Percentiles rank a stretch among this genome's conserved stretches.
phyloP scores from a whole-genome alignment of 2,797 vertebrate genomes.

The Clarias platycephalus region DNA sequence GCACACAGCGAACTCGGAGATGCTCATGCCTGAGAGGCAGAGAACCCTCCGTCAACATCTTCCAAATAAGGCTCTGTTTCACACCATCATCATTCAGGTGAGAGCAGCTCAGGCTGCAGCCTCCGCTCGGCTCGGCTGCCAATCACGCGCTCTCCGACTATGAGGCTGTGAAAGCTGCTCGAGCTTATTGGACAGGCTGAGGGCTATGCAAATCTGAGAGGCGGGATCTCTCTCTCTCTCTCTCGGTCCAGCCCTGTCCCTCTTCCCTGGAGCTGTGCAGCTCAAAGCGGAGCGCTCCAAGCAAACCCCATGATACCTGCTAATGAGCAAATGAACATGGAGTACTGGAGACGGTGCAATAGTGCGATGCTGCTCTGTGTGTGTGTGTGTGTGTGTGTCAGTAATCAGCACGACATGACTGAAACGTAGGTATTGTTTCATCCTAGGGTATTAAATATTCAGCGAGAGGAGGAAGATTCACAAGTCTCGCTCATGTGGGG shows the following conservation, averaged over 20 bases:
- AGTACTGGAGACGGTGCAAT: constrained; percentile 24
- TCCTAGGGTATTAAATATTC: constrained; percentile 52
- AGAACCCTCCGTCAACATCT: constrained; percentile 79
- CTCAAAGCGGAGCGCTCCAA: neutral
- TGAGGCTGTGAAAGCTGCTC: constrained; percentile 66
- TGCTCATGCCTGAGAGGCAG: constrained; percentile 64
- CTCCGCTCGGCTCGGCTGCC: constrained; percentile 56
- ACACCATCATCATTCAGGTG: constrained; percentile 76
- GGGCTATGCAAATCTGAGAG: constrained; percentile 62
- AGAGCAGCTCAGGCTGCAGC: constrained; percentile 66
- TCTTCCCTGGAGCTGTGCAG: constrained; percentile 55
- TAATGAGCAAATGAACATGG: constrained; percentile 22
- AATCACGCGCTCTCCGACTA: constrained; percentile 38
- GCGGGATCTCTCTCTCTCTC: constrained; percentile 57
- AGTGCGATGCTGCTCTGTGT: constrained; percentile 32
- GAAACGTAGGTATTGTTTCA: constrained; percentile 62
- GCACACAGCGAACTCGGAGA: constrained; percentile 66
- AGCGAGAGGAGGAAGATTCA: constrained; percentile 59
- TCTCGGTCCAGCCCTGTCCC: constrained; percentile 25
- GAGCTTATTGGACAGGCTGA: constrained; percentile 74
- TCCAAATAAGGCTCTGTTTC: constrained; percentile 81
- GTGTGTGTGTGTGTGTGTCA: constrained; percentile 27
- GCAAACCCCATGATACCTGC: constrained; percentile 29
- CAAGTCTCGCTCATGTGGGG: constrained; percentile 53
- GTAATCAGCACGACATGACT: constrained; percentile 47